Conservation (phyloP, 2,113 vertebrate genomes). For the Acanthochromis polyacanthus region DNA sequence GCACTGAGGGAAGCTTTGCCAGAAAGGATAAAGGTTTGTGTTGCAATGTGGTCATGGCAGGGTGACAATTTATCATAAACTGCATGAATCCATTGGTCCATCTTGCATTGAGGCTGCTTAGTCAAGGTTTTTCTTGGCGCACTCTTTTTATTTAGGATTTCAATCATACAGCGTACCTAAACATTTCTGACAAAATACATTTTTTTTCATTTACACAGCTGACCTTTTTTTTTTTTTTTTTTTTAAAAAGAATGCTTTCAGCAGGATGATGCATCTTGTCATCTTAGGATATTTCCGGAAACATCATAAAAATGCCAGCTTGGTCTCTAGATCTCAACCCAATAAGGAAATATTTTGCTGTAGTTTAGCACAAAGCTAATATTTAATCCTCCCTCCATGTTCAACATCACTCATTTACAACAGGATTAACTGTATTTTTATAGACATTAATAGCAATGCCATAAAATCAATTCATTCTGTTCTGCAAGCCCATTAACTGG, state of each 20-base stretch:
- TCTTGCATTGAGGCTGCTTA: constrained; percentile 3
- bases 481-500: constrained; percentile 1
- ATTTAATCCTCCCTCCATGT: neutral
- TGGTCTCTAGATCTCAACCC: constrained; percentile 13
- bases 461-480: constrained; percentile 11
- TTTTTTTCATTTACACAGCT: constrained; percentile 21
- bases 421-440: neutral
- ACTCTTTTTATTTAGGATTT: neutral
- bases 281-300: constrained; percentile 24
- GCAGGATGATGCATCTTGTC: constrained; percentile 26
- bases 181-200: constrained; percentile 38
- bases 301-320: constrained; percentile 12
- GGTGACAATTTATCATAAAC: constrained; percentile 45
- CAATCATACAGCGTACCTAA: constrained; percentile 25
- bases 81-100: constrained; percentile 13
- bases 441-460: neutral
- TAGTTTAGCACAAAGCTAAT: constrained; percentile 7
- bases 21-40: constrained; percentile 44
- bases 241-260: constrained; percentile 12
- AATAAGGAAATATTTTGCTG: constrained; percentile 20
- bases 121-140: neutral
- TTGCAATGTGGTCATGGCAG: constrained; percentile 25
- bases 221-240: neutral
- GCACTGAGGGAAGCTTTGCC: constrained; percentile 8
- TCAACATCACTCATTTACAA: constrained; percentile 5